Base-by-base conservation (phyloP, 2,113 vertebrate species). In the Sceloporus tristichus region DNA sequence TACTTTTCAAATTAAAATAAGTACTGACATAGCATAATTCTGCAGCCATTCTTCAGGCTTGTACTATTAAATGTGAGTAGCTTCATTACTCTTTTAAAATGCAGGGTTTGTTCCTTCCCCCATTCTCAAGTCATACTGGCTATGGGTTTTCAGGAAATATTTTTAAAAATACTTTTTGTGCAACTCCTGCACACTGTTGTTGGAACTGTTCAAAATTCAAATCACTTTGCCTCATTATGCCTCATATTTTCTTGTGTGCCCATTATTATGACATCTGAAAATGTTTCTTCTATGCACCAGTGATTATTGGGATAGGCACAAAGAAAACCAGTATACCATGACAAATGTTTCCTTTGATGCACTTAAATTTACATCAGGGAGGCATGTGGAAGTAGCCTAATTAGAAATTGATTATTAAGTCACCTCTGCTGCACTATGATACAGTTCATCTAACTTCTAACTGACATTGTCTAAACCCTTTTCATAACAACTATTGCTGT, bases 61-160 rank as follows among this genome's bases (percentile, higher is more conserved):
- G 89, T 91, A 92, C 25, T 87, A 92, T 90, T 92, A 88, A 94
- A 92, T 85, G 89, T 88, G 34, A 92, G 83, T 89, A 73, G 25
- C 34, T 89, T 91, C 86, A 92, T 92, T 90, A 89, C 90, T 87
- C 92, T 94, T 93, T 5, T 93, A 79, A 82, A 48, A 48, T 48
- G 7, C 4, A 48, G 48, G 48, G 48, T 48, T 7, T 48, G 1
- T 48, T 48, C 38, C 66, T 87, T 91, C 85, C 29, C 27, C 68
- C 68, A n/a, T 10, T 27, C 27, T 7, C 48, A 48, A 10, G 27
- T 13, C 68, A 29, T 68, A 68, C 25, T 68, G 13, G 53, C 83
- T 87, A 71, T 88, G 48, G 84, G 91, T 93, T 92, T 91, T 87
- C 88, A 90, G 89, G 9, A 93, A 91, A 66, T 2, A 34, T 88